Base-by-base conservation (phyloP, 1,140 invertebrate genomes). In the Drosophila dunni region DNA sequence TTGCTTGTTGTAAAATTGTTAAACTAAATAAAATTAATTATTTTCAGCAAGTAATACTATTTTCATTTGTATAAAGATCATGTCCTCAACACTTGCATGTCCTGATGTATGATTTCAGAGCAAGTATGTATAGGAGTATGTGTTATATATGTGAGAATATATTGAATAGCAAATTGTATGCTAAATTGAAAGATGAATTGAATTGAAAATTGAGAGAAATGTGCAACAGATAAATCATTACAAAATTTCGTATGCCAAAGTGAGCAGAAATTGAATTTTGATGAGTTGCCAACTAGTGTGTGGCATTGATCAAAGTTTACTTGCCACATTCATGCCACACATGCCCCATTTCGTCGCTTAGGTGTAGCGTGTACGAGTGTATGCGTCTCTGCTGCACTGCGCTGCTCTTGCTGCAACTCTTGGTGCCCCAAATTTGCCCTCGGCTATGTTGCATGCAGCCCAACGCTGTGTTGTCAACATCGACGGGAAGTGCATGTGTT, bases 401-500 rank as follows among this genome's bases (percentile, higher is more conserved):
- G 38, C 8, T 10, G 38, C 11, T 1, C 3, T 11, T 40, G 10
- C 9, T 40, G 38, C 11, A 11, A 15, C 44, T 33, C 5, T 45
- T n/a, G 42, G 9, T 17, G 62, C 8, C 24, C 24, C 24, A 29
- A 29, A 29, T 29, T 29, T 29, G 24, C 24, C 24, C 24, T 29
- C 24, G 24, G 24, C 24, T 5, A 29, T 36, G 17, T 45, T 24
- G 33, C 63, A 50, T 76, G 42, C 20, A 45, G 72, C 66, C 66
- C 72, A 58, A 44, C 75, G 78, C 44, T 67, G 51, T 79, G 46
- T 64, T 68, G 83, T 83, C 84, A 82, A 78, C 83, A 78, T 75
- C 84, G 79, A 65, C 84, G 84, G 83, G 83, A 88, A 88, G 83
- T 88, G 83, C 83, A 88, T 88, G 84, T 84, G 84, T 88, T 88